Evolutionary conservation across 1,140 invertebrate genomes (phyloP).

Genomic region (Amyelois transitella): DNA sequence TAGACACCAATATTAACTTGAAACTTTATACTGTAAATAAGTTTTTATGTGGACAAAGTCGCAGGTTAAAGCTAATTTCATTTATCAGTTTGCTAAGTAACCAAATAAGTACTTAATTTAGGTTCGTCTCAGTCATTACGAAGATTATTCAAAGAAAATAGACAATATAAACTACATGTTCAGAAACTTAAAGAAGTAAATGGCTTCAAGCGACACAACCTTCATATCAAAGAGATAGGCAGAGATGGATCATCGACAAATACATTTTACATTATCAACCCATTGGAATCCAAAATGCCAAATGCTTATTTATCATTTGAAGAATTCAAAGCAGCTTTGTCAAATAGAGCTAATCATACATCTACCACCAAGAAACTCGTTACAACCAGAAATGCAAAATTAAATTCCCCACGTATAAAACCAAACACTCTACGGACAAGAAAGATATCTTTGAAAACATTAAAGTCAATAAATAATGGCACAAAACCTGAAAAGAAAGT

Average conservation of each 20-base stretch:
- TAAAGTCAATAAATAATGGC: no score
- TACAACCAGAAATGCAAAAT: not conserved
- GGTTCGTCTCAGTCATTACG: conserved; percentile 10
- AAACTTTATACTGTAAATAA: no score
- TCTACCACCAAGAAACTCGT: not conserved
- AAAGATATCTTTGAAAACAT: conserved; percentile 6
- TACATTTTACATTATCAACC: conserved; percentile 58
- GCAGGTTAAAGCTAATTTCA: no score
- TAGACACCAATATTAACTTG: no score
- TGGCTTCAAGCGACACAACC: conserved; percentile 49
- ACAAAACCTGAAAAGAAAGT: not conserved
- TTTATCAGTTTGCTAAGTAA: not conserved
- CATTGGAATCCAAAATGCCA: conserved; percentile 51
- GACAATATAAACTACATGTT: conserved; percentile 39
- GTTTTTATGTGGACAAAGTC: no score
- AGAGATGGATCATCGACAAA: conserved; percentile 7
- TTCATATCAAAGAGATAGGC: conserved; percentile 27
- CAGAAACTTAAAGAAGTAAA: conserved; percentile 56
- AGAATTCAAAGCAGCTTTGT: conserved; percentile 44
- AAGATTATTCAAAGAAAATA: conserved; percentile 14
- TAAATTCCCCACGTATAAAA: no score
- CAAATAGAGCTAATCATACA: conserved; percentile 23
- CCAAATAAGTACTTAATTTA: conserved; percentile 1
- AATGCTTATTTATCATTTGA: conserved; percentile 44
- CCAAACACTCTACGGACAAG: conserved; percentile 14